Evolutionary conservation across 2,888 invertebrate genomes (phyloP).

Genomic region (Graphium colonna): DNA sequence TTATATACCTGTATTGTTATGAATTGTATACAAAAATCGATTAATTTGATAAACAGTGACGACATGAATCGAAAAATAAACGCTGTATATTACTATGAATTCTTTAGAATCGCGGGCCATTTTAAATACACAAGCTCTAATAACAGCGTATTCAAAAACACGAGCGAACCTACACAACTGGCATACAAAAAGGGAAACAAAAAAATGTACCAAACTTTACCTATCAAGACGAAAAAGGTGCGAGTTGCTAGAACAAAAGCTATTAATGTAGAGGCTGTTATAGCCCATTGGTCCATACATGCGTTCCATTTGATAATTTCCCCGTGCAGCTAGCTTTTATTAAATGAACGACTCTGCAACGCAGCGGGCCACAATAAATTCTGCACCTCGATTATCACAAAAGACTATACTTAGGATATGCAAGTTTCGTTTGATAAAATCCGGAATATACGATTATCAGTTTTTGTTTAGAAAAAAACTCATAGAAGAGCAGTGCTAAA

Average conservation of each 20-base stretch:
- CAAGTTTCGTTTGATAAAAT: too few relatives aligned
- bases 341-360: conserved; percentile 55
- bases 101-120: not conserved
- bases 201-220: conserved; percentile 38
- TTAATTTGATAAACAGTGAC: too few relatives aligned
- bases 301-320: conserved; percentile 77
- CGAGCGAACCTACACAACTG: conserved; percentile 39
- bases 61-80: too few relatives aligned
- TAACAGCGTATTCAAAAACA: conserved; percentile 29
- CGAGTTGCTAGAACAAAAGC: conserved; percentile 68
- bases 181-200: conserved; percentile 46
- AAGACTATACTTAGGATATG: too few relatives aligned
- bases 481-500: too few relatives aligned
- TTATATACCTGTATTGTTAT: too few relatives aligned
- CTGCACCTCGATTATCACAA: too few relatives aligned
- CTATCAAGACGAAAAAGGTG: conserved; percentile 57
- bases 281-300: conserved; percentile 70
- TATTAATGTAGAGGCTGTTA: conserved; percentile 71
- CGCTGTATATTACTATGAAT: too few relatives aligned
- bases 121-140: not conserved
- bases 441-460: too few relatives aligned
- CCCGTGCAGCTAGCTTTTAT: conserved; percentile 74
- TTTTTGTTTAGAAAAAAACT: too few relatives aligned
- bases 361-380: conserved; percentile 50
- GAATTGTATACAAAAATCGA: too few relatives aligned